Percentiles rank a stretch among this genome's conserved stretches.
These are phyloP conservation scores for Malurus elegans DNA, from an alignment of 2,113 vertebrate genomes.

Conservation along the genomic window DNA sequence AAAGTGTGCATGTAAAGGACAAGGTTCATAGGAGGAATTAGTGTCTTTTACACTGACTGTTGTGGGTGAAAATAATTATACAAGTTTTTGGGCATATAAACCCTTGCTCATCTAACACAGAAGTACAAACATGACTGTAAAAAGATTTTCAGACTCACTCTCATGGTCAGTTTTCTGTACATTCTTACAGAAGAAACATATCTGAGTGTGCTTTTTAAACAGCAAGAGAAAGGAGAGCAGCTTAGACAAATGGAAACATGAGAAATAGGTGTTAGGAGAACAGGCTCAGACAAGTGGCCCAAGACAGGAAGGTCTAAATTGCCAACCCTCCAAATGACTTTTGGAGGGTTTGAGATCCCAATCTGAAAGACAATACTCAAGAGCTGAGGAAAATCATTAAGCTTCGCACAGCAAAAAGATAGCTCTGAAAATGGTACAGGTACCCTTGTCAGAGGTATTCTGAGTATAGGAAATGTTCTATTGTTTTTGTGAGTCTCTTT, in stretches of 20 bases:
- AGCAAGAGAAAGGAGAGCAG: neutral
- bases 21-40: neutral
- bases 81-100: neutral
- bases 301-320: neutral
- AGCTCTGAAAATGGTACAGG: neutral
- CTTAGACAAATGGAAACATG: constrained; percentile 11
- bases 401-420: neutral
- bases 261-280: constrained; percentile 46
- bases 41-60: neutral
- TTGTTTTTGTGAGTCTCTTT: neutral
- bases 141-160: neutral
- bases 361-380: constrained; percentile 37
- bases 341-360: constrained; percentile 36
- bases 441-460: neutral
- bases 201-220: neutral
- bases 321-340: neutral
- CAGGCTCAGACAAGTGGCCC: neutral
- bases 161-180: neutral
- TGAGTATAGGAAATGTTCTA: neutral
- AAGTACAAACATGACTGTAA: neutral
- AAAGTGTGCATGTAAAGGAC: neutral
- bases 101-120: neutral
- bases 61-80: neutral
- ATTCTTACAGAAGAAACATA: neutral
- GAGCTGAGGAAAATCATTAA: neutral